These are phyloP conservation scores for Grantiella picta DNA, from an alignment of 2,113 vertebrate genomes.

Conservation along the genomic window DNA sequence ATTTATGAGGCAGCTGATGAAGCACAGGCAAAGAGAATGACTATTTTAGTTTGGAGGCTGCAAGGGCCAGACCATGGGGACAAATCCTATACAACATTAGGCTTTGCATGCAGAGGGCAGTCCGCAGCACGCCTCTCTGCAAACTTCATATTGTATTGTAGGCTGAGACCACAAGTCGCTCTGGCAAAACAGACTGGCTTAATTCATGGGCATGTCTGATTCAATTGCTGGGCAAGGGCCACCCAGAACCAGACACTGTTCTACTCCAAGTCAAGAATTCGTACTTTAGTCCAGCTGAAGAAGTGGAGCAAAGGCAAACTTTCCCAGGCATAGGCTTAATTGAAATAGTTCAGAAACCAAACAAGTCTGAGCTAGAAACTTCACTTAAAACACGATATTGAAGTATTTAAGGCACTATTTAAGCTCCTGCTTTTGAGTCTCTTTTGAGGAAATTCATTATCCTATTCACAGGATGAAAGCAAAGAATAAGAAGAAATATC, in stretches of 20 bases:
- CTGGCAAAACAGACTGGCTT: background rate
- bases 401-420: background rate
- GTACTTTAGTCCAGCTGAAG: background rate
- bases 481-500: background rate
- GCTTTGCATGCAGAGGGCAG: background rate
- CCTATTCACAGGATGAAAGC: rapidly evolving
- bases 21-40: background rate
- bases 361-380: background rate
- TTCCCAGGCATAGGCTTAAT: background rate
- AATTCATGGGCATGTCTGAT: background rate
- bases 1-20: background rate
- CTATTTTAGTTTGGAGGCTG: background rate
- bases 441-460: background rate
- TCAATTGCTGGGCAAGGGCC: background rate
- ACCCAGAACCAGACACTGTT: background rate
- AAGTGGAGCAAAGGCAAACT: background rate
- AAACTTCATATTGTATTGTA: background rate
- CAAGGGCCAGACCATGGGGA: background rate
- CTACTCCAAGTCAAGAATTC: background rate
- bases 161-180: background rate
- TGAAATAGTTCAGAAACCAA: background rate
- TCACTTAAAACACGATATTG: background rate
- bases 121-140: rapidly evolving
- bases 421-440: background rate
- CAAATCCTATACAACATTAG: rapidly evolving